A percentile compares a stretch with the other conserved stretches of the same genome.
Evolutionary conservation across 2,797 vertebrate species (phyloP).

Genomic region (Zalophus californianus): DNA sequence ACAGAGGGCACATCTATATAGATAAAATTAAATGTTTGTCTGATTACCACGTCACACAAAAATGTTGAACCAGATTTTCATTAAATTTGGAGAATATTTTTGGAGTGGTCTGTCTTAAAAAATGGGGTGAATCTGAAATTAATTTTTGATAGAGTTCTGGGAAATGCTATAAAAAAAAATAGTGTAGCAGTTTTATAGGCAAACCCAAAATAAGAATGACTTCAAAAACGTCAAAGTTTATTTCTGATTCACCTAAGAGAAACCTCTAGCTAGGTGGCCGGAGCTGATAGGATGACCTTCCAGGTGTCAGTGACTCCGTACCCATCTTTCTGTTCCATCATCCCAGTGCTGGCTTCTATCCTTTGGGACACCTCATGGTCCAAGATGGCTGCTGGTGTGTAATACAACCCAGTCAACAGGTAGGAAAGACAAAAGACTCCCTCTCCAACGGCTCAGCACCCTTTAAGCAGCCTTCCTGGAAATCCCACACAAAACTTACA

Average conservation of each 20-base stretch:
- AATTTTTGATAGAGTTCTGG: slow-evolving; percentile 52
- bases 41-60: background rate
- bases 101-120: slow-evolving; percentile 38
- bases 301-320: background rate
- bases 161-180: slow-evolving; percentile 34
- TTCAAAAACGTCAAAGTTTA: background rate
- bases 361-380: background rate
- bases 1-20: background rate
- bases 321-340: background rate
- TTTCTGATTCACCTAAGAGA: background rate
- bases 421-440: background rate
- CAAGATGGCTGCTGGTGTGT: background rate
- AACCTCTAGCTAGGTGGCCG: background rate
- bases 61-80: slow-evolving; percentile 44
- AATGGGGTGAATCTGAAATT: slow-evolving; percentile 1
- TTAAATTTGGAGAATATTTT: slow-evolving; percentile 53
- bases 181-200: background rate
- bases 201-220: slow-evolving; percentile 26
- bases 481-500: background rate
- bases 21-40: background rate
- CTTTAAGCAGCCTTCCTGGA: background rate
- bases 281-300: background rate
- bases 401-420: background rate
- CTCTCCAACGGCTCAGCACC: background rate
- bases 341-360: background rate